A percentile compares a stretch with the other conserved stretches of the same genome.
These are phyloP conservation scores for Oreohelix idahoensis DNA, from an alignment of 1,140 invertebrate species.

Conservation along the genomic window DNA sequence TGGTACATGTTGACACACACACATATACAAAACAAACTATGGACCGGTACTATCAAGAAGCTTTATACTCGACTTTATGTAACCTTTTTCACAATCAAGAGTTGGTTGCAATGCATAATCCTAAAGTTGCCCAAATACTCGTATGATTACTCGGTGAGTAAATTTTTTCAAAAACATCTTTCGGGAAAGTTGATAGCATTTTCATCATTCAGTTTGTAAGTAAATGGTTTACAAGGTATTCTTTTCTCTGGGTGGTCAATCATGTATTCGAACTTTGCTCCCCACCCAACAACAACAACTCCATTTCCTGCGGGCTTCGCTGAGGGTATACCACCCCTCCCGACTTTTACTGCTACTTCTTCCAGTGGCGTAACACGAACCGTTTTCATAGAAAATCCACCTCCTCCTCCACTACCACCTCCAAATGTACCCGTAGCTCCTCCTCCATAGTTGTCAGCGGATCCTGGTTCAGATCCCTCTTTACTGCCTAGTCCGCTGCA, in stretches of 20 bases:
- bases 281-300: conserved; percentile 45
- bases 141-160: no score
- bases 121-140: no score
- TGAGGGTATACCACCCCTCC: conserved; percentile 31
- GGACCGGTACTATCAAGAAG: no score
- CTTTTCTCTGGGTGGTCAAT: neutral
- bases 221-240: neutral
- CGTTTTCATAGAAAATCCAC: conserved; percentile 41
- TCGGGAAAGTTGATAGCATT: neutral
- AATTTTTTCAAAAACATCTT: neutral
- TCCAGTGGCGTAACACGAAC: conserved; percentile 37
- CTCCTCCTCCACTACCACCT: conserved; percentile 43
- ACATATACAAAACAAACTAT: no score
- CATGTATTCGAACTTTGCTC: conserved; percentile 38
- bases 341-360: conserved; percentile 32
- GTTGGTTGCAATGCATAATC: no score
- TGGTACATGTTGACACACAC: no score
- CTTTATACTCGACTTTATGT: no score
- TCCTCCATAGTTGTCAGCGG: conserved; percentile 45
- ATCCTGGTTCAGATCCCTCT: neutral
- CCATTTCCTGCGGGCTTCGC: conserved; percentile 37
- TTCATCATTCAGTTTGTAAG: neutral
- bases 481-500: conserved; percentile 34
- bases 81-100: no score
- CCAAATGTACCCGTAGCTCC: conserved; percentile 40